phyloP scores from a whole-genome alignment of 2,797 vertebrate genomes.

The Amniataba percoides region DNA sequence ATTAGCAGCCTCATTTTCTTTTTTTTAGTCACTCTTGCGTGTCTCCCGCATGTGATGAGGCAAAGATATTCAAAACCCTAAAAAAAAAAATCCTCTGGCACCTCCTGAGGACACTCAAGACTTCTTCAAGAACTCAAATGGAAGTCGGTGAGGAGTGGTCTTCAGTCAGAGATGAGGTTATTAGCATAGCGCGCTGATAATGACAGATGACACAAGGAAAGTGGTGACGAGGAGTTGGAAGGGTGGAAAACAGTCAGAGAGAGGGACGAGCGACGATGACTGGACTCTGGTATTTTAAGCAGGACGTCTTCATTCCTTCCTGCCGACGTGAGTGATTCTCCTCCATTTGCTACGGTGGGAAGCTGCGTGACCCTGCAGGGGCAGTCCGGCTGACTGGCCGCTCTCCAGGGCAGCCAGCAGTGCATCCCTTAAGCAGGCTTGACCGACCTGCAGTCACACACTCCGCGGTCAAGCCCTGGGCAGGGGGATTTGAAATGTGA shows the following conservation, averaged over 20 bases:
- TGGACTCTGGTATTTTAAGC: conserved; percentile 74
- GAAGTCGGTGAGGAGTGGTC: conserved; percentile 49
- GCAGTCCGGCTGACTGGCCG: conserved; percentile 64
- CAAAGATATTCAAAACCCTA: conserved; percentile 65
- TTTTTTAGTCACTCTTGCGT: conserved; percentile 20
- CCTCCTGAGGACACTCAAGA: conserved; percentile 52
- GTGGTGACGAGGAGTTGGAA: conserved; percentile 70
- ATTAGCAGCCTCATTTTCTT: conserved; percentile 19
- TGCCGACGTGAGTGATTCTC: conserved; percentile 78
- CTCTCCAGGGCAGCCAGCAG: conserved; percentile 65
- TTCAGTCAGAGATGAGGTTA: conserved; percentile 56
- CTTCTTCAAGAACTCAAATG: conserved; percentile 62
- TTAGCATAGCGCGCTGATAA: conserved; percentile 72
- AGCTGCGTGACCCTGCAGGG: conserved; percentile 76
- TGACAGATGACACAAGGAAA: conserved; percentile 74
- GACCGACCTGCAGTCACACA: conserved; percentile 84
- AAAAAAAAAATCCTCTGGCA: conserved; percentile 30
- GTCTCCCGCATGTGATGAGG: conserved; percentile 54
- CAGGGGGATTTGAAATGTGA: conserved; percentile 82
- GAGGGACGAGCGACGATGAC: conserved; percentile 27
- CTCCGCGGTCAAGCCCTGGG: conserved; percentile 78
- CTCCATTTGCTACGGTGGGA: conserved; percentile 77
- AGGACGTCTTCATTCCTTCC: conserved; percentile 83
- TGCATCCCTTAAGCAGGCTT: conserved; percentile 84
- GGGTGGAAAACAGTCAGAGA: conserved; percentile 36